These are phyloP conservation scores for Stenolophus ochropezus DNA, from an alignment of 2,888 invertebrate genomes.

Conservation along the genomic window DNA sequence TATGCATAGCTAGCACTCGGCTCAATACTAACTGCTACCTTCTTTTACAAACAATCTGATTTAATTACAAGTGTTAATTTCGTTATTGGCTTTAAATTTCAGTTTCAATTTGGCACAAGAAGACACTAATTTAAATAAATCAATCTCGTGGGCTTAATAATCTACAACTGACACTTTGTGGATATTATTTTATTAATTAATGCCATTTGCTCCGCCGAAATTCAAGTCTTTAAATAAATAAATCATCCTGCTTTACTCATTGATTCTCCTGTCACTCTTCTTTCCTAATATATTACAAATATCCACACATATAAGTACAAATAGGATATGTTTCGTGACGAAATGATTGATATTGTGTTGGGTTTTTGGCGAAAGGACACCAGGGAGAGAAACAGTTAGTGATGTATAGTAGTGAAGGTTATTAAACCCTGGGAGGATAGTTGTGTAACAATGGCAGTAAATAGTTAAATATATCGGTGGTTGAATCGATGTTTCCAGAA, in stretches of 20 bases:
- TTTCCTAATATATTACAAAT: too few species aligned
- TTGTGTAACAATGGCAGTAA: too few species aligned
- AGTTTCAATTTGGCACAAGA: not conserved
- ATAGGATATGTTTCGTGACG: too few species aligned
- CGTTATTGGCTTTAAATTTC: constrained; percentile 4
- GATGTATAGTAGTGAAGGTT: too few species aligned
- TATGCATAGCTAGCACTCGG: not conserved
- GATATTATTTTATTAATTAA: not conserved
- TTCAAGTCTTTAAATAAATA: not conserved
- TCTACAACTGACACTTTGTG: not conserved
- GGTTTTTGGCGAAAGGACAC: too few species aligned
- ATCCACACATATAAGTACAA: too few species aligned
- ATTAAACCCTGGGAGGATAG: too few species aligned
- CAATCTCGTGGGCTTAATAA: not conserved
- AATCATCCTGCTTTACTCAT: not conserved
- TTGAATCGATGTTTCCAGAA: not conserved
- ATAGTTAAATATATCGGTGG: not conserved
- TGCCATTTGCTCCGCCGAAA: not conserved
- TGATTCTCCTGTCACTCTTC: not conserved
- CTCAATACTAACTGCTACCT: not conserved
- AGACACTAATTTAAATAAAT: not conserved
- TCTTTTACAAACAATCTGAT: not conserved
- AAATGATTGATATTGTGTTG: too few species aligned
- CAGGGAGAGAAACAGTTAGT: too few species aligned
- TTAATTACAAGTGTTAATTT: not conserved